These are phyloP conservation scores for Eustalomyia histrio DNA, from an alignment of 2,888 invertebrate genomes.

Conservation along the genomic window DNA sequence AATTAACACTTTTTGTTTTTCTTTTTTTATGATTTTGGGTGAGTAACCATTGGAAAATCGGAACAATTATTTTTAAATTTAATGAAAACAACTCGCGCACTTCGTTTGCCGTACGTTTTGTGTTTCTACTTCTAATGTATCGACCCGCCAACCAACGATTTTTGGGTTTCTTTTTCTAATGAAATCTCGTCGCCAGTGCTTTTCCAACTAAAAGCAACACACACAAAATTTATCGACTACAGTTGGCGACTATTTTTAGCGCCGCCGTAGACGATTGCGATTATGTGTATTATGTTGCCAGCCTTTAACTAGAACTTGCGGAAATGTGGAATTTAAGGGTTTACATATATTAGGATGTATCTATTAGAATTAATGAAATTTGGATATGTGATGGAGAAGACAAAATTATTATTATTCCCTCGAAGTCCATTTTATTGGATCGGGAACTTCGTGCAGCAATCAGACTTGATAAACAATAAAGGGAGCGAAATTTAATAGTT, in stretches of 20 bases:
- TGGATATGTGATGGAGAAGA: too few relatives aligned
- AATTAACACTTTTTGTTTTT: constrained; percentile 25
- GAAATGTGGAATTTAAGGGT: too few relatives aligned
- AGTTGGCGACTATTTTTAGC: constrained; percentile 48
- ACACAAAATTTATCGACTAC: constrained; percentile 20
- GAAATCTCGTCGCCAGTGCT: constrained; percentile 44
- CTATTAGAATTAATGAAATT: too few relatives aligned
- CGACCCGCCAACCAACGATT: constrained; percentile 46
- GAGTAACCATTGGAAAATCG: constrained; percentile 50
- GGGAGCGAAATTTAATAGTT: too few relatives aligned
- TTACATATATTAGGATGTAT: too few relatives aligned
- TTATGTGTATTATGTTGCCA: constrained; percentile 32
- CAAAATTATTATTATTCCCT: too few relatives aligned
- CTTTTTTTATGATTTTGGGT: constrained; percentile 31
- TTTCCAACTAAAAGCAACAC: constrained; percentile 50
- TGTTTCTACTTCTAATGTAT: constrained; percentile 48
- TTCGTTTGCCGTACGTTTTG: constrained; percentile 42
- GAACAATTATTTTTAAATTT: constrained; percentile 62
- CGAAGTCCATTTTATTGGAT: too few relatives aligned
- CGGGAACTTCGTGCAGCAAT: too few relatives aligned
- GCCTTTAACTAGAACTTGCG: neutral
- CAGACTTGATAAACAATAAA: too few relatives aligned
- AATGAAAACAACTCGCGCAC: constrained; percentile 47
- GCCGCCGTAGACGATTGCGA: constrained; percentile 48
- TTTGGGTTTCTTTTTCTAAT: constrained; percentile 41